Conservation (phyloP, 2,113 vertebrate species). For the Pelusios castaneus region DNA sequence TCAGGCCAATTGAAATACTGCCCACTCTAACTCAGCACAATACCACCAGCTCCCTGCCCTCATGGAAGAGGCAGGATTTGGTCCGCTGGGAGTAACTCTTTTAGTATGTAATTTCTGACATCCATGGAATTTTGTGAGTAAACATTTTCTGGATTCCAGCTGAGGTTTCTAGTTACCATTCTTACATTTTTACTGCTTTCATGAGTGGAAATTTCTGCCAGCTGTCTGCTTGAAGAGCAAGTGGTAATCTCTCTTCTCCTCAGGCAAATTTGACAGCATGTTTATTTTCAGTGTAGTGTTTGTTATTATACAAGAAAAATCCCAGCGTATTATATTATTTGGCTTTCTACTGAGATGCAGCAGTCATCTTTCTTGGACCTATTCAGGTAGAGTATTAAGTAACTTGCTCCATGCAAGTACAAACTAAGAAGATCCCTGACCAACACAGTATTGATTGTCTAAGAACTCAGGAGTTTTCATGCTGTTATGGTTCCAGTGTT, state of each 20-base stretch:
- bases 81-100: background rate
- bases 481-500: background rate
- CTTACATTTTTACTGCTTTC: background rate
- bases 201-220: conserved; percentile 68
- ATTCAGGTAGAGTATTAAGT: conserved; percentile 4
- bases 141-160: conserved; percentile 7
- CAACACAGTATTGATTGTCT: background rate
- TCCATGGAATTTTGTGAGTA: background rate
- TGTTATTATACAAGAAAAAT: background rate
- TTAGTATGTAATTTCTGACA: background rate
- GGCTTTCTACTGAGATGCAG: background rate
- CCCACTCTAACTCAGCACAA: fast-evolving
- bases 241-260: conserved; percentile 54
- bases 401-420: conserved; percentile 6
- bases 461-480: background rate
- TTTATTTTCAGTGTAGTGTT: conserved; percentile 53
- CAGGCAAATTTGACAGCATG: conserved; percentile 33
- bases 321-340: conserved; percentile 54
- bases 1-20: background rate
- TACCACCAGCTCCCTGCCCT: background rate
- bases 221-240: conserved; percentile 59
- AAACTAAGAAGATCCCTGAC: background rate
- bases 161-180: conserved; percentile 36
- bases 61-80: background rate
- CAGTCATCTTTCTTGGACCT: background rate